Conservation (phyloP, 35 echinoderm and acorn worm species). For the Apostichopus parvimensis region DNA sequence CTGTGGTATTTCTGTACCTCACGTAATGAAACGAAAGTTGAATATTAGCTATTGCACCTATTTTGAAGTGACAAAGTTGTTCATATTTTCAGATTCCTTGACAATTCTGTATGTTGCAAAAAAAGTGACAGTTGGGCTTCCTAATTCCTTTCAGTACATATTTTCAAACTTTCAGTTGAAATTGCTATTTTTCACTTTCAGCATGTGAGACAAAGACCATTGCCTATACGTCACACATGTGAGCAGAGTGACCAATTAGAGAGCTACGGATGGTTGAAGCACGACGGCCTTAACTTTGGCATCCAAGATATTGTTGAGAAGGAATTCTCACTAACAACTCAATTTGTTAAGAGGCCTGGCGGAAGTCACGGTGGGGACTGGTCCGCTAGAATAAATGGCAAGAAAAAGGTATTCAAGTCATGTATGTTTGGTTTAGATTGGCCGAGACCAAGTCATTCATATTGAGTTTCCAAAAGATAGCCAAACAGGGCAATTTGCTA, state of each 20-base stretch:
- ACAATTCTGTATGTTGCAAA: too few species aligned
- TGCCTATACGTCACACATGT: conserved; percentile 88
- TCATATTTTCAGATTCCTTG: too few species aligned
- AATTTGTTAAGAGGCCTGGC: conserved; percentile 88
- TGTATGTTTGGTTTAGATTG: neutral
- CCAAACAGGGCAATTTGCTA: too few species aligned
- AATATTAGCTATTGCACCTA: too few species aligned
- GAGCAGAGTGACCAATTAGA: conserved; percentile 89
- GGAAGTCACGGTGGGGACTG: conserved; percentile 90
- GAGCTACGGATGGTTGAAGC: conserved; percentile 90
- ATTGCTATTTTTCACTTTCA: conserved; percentile 1
- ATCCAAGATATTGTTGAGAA: conserved; percentile 93
- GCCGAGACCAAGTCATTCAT: neutral
- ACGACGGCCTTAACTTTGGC: conserved; percentile 93
- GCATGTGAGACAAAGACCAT: conserved; percentile 59
- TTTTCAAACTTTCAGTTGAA: too few species aligned
- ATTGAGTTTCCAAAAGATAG: too few species aligned
- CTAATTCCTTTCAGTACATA: too few species aligned
- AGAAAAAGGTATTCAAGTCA: conserved; percentile 54
- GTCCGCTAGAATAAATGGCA: conserved; percentile 80
- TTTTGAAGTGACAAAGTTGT: too few species aligned
- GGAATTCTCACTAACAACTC: conserved; percentile 78
- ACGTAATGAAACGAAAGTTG: too few species aligned
- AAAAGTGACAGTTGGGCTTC: too few species aligned
- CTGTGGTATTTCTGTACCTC: too few species aligned